A percentile compares a stretch with the other conserved stretches of the same genome.
These are phyloP conservation scores for Dicrostonyx torquatus DNA, from an alignment of 2,797 vertebrate species.

Conservation along the genomic window DNA sequence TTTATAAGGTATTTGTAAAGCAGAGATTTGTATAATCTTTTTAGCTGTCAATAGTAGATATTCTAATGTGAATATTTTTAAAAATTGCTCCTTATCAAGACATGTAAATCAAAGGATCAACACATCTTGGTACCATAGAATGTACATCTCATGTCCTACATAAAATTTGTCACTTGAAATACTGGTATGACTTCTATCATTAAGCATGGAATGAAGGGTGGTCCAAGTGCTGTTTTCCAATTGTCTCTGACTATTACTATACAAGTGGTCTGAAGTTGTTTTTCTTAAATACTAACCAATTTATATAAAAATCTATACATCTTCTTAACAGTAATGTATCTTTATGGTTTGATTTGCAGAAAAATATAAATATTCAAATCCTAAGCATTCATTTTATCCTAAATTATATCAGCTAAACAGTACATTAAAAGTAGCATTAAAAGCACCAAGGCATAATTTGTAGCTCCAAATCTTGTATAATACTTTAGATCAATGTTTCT, in stretches of 20 bases:
- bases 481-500: not conserved
- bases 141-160: not conserved
- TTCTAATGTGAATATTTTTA: not conserved
- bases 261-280: not conserved
- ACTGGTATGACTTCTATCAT: not conserved
- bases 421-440: fast-evolving
- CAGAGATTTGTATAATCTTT: not conserved
- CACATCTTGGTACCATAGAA: not conserved
- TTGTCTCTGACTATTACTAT: not conserved
- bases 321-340: not conserved
- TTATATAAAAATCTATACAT: not conserved
- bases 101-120: not conserved
- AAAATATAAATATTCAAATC: not conserved
- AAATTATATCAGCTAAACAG: not conserved
- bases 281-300: not conserved
- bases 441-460: not conserved
- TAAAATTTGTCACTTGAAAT: not conserved
- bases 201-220: not conserved
- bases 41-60: not conserved
- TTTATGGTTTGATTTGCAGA: not conserved
- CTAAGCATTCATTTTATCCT: not conserved
- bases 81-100: not conserved
- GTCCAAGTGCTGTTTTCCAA: not conserved
- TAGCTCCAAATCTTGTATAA: not conserved
- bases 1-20: not conserved